phyloP scores from a whole-genome alignment of 2,888 invertebrate species.

The Timandra comae region DNA sequence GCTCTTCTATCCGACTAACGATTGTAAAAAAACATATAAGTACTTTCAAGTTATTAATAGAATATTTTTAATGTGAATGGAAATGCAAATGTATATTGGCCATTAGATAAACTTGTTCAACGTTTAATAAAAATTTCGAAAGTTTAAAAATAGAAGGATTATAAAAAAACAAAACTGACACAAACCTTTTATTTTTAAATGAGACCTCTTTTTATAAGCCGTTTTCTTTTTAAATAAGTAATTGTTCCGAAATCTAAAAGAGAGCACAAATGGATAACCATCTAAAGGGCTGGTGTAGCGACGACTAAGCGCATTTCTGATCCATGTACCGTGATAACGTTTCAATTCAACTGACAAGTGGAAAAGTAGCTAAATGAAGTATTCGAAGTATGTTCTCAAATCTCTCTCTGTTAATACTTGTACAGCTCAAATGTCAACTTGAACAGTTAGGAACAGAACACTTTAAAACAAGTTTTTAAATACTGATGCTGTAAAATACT shows the following conservation, averaged over 20 bases:
- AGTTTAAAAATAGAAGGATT: no score
- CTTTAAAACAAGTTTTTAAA: constrained; percentile 3
- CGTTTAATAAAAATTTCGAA: no score
- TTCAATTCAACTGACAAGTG: constrained; percentile 53
- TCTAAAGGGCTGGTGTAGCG: constrained; percentile 45
- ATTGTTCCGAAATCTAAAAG: constrained; percentile 38
- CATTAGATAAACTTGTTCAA: no score
- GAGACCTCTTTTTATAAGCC: no score
- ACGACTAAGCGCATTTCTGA: constrained; percentile 46
- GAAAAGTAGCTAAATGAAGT: constrained; percentile 40
- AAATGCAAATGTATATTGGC: no score
- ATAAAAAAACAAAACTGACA: no score
- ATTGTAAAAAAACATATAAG: no score
- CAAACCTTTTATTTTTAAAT: no score
- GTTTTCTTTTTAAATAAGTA: no score
- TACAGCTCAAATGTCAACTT: constrained; percentile 3
- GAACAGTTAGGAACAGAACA: constrained; percentile 6
- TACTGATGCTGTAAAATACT: not conserved
- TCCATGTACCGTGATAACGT: constrained; percentile 44
- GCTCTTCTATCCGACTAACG: no score
- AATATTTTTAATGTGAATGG: no score
- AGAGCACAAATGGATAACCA: constrained; percentile 31
- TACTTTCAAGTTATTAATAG: no score
- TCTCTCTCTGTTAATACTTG: constrained; percentile 3
- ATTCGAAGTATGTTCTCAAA: constrained; percentile 21